Evolutionary conservation across 2,797 vertebrate genomes (phyloP).

Genomic region (Pseudochirops cupreus): DNA sequence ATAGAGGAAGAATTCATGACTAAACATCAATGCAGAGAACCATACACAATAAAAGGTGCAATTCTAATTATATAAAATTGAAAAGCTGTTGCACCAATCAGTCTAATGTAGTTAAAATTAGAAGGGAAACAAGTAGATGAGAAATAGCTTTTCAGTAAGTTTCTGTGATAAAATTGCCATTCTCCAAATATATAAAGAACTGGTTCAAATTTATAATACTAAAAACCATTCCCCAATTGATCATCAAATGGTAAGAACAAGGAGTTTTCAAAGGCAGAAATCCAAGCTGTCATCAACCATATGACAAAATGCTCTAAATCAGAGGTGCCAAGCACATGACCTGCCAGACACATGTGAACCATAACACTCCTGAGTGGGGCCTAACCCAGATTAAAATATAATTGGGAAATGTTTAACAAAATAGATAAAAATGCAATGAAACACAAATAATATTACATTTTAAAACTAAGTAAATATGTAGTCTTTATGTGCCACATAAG

Average conservation of each 20-base stretch:
- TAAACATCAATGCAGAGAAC: not conserved
- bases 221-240: not conserved
- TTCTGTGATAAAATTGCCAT: not conserved
- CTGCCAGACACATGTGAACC: not conserved
- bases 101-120: not conserved
- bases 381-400: not conserved
- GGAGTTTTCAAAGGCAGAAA: not conserved
- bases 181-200: not conserved
- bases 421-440: not conserved
- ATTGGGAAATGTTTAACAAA: not conserved
- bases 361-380: not conserved
- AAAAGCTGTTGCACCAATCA: not conserved
- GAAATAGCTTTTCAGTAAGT: not conserved
- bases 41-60: not conserved
- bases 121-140: not conserved
- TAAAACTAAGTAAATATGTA: not conserved
- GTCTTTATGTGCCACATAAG: not conserved
- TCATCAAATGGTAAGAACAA: not conserved
- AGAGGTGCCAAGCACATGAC: not conserved
- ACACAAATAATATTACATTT: not conserved
- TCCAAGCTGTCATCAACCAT: not conserved
- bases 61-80: not conserved
- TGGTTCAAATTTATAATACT: not conserved
- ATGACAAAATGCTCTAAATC: not conserved
- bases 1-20: not conserved